Base-by-base conservation (phyloP, 2,113 vertebrate genomes). In the Nycticorax nycticorax region DNA sequence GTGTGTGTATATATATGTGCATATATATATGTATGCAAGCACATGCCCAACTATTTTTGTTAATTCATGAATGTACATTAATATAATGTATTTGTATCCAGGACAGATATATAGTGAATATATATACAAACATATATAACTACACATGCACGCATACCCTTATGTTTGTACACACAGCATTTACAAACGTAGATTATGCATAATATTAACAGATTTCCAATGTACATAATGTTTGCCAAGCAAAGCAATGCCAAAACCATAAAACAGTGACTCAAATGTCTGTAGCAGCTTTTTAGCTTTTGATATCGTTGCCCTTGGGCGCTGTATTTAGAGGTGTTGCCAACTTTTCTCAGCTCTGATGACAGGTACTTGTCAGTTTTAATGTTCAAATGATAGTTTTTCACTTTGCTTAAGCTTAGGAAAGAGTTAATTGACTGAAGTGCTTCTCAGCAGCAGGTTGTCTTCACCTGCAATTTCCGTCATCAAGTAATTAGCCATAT, bases 401-500 rank as follows among this genome's bases (percentile, higher is more conserved):
- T 96, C 78, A 81, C 73, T 96, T 96, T 95, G 81, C 90, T 97
- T 87, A 91, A 95, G 93, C 94, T 98, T 97, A 92, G 74, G 87
- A 93, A 96, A 96, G 95, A 98, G 92, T 97, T 98, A 98, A 98
- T 98, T 96, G 92, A 79, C 94, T 94, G 60, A 96, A 97, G 72
- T 27, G 45, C 69, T 93, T 98, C 88, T 95, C 97, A 96, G 95
- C 97, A 97, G 95, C 94, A 97, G 92, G 93, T 96, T 97, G 92
- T 98, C 97, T 97, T 98, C 97, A 97, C 96, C 97, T 98, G 97
- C 94, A 97, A 97, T 97, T 98, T 97, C 96, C 30, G 7, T 97
- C 96, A 96, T 96, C 88, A 80, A 95, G 97, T 98, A 98, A 98
- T 98, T 98, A 98, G 86, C 96, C 96, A 97, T 97, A 97, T 97